Percentiles rank a stretch among this genome's conserved stretches.
Conservation (phyloP, 2,113 vertebrate species). For the Cephalopholis sonnerati region DNA sequence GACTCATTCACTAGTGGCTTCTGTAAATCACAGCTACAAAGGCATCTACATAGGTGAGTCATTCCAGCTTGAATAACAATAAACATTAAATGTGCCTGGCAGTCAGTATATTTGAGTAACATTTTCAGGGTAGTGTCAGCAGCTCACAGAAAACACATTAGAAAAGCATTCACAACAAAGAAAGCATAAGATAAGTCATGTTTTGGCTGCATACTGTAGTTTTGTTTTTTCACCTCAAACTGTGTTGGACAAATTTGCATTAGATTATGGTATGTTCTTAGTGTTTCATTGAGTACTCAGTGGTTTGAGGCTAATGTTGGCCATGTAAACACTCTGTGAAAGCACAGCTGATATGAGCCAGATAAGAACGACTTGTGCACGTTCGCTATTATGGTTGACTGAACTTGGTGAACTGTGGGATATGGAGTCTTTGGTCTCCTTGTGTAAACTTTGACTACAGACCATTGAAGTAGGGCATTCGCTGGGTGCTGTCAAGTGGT, state of each 20-base stretch:
- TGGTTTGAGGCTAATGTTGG: conserved; percentile 1
- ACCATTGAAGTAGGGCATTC: not conserved
- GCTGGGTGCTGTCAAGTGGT: not conserved
- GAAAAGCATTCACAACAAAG: not conserved
- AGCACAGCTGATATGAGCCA: conserved; percentile 45
- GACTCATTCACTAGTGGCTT: not conserved
- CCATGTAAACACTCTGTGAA: conserved; percentile 32
- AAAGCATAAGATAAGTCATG: not conserved
- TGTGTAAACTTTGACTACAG: conserved; percentile 43
- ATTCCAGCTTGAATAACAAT: not conserved
- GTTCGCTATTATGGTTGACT: conserved; percentile 32
- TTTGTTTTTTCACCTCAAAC: conserved; percentile 1
- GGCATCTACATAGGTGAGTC: not conserved
- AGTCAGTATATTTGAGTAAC: not conserved
- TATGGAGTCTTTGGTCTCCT: conserved; percentile 41
- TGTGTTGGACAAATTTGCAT: conserved; percentile 21
- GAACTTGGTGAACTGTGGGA: conserved; percentile 28
- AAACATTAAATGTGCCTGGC: not conserved
- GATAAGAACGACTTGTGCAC: conserved; percentile 48
- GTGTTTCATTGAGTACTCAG: conserved; percentile 26
- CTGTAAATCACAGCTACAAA: not conserved
- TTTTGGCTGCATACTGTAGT: not conserved
- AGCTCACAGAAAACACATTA: not conserved
- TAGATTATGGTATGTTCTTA: conserved; percentile 32
- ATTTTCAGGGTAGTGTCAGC: not conserved